Evolutionary conservation across 2,888 invertebrate species (phyloP).

Genomic region (Parasteatoda lunata): DNA sequence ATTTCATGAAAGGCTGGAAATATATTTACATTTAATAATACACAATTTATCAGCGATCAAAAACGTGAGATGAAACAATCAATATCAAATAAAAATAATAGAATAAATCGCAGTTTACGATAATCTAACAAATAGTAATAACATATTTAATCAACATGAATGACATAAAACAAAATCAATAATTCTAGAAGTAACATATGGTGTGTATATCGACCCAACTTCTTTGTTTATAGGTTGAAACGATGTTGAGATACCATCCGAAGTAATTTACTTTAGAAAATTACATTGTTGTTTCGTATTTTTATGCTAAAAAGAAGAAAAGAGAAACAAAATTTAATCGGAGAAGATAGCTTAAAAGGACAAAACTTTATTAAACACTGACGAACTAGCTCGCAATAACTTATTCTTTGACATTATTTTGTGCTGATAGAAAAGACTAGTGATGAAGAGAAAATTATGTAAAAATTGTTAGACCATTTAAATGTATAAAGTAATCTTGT

Average conservation of each 20-base stretch:
- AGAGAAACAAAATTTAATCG: slow-evolving; percentile 2
- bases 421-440: not conserved
- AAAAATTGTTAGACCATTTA: not conserved
- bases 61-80: too few relatives aligned
- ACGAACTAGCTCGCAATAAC: not conserved
- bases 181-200: slow-evolving; percentile 13
- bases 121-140: slow-evolving; percentile 17
- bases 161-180: slow-evolving; percentile 16
- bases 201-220: slow-evolving; percentile 14
- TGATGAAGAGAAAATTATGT: not conserved
- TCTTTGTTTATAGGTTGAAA: not conserved
- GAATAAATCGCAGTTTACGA: slow-evolving; percentile 13
- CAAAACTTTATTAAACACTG: not conserved
- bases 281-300: not conserved
- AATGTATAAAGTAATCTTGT: not conserved
- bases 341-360: not conserved
- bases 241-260: not conserved
- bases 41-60: too few relatives aligned
- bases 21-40: too few relatives aligned
- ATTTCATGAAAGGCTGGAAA: too few relatives aligned
- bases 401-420: not conserved
- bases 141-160: slow-evolving; percentile 12
- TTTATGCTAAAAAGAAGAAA: not conserved
- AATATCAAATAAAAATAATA: not conserved
- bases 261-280: slow-evolving; percentile 1